Percentiles rank a stretch among this genome's conserved stretches.
These are phyloP conservation scores for Timema podura DNA, from an alignment of 2,888 invertebrate genomes.

Conservation along the genomic window DNA sequence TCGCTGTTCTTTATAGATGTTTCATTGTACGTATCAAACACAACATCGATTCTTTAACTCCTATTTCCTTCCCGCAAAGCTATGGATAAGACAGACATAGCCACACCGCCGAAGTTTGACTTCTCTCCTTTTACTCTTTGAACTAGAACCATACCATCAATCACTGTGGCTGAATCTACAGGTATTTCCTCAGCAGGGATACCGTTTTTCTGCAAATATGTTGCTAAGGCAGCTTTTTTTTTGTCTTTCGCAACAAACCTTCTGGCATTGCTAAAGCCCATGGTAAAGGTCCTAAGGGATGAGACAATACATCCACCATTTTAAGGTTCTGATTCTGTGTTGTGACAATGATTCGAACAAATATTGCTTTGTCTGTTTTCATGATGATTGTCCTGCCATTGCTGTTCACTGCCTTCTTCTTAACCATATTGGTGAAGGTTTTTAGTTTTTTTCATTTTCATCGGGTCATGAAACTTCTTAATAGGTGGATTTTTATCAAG, in stretches of 20 bases:
- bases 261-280: neutral
- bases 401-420: neutral
- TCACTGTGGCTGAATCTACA: neutral
- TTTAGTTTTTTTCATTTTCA: conserved; percentile 1
- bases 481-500: neutral
- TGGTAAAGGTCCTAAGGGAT: neutral
- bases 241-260: neutral
- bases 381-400: neutral
- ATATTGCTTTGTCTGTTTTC: neutral
- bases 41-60: neutral
- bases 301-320: neutral
- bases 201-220: too few species aligned
- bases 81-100: neutral
- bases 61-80: neutral
- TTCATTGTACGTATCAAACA: conserved; percentile 6
- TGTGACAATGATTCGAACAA: neutral
- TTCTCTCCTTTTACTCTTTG: neutral
- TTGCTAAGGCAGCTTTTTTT: neutral
- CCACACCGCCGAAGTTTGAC: neutral
- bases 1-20: conserved; percentile 7
- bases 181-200: neutral
- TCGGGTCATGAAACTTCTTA: neutral
- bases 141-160: conserved; percentile 11
- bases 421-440: neutral
- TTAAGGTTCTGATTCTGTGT: neutral